phyloP scores from a whole-genome alignment of 2,797 vertebrate genomes.

The Ctenopoma kingsleyae region DNA sequence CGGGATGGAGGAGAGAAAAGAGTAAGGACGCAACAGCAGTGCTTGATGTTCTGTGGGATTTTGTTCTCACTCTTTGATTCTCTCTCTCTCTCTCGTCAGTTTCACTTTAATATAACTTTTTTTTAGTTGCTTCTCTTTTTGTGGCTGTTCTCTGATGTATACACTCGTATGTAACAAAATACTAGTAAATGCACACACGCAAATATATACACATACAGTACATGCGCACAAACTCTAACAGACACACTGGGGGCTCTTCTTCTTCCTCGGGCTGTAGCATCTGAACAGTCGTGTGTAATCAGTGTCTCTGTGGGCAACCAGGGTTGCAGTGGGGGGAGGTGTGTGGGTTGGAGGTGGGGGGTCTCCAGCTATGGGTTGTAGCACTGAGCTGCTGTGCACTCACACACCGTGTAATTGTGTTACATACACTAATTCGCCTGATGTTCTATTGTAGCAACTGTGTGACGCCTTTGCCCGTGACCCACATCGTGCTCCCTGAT shows the following conservation, averaged over 20 bases:
- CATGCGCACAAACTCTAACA: conserved; percentile 10
- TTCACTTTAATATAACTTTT: conserved; percentile 21
- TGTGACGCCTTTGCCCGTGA: conserved; percentile 56
- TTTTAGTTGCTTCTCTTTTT: conserved; percentile 15
- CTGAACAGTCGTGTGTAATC: conserved; percentile 81
- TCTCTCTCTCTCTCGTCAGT: conserved; percentile 10
- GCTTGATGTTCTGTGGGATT: conserved; percentile 46
- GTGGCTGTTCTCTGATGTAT: not conserved
- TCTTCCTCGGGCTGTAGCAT: conserved; percentile 74
- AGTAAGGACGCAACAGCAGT: conserved; percentile 25
- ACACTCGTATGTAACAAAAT: conserved; percentile 22
- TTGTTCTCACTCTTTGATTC: conserved; percentile 12
- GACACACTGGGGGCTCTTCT: conserved; percentile 55
- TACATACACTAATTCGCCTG: conserved; percentile 77
- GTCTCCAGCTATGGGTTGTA: conserved; percentile 63
- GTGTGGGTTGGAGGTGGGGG: conserved; percentile 46
- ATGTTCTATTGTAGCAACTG: conserved; percentile 58
- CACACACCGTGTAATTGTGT: conserved; percentile 79
- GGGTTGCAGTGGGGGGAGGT: conserved; percentile 48
- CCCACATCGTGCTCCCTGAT: conserved; percentile 61
- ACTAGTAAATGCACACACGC: conserved; percentile 3
- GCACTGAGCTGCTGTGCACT: conserved; percentile 69
- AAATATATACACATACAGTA: conserved; percentile 12
- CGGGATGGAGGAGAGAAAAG: conserved; percentile 21
- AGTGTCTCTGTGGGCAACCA: conserved; percentile 77